A percentile compares a stretch with the other conserved stretches of the same genome.
phyloP scores from a whole-genome alignment of 2,888 invertebrate species.

The Parnassius apollo region DNA sequence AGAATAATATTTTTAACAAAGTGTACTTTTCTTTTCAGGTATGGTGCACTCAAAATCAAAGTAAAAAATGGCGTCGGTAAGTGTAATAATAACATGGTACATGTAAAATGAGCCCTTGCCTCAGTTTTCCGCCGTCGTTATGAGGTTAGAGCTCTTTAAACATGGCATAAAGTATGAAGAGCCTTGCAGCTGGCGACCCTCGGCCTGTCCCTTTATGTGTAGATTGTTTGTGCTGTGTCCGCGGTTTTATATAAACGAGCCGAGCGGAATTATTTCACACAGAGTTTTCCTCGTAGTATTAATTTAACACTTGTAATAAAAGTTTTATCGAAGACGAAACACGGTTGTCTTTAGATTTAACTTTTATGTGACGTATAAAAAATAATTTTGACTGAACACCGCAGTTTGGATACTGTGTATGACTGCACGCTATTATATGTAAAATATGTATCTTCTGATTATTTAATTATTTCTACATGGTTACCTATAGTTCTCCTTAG shows the following conservation, averaged over 20 bases:
- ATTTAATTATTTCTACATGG: too few relatives aligned
- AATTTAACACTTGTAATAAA: too few relatives aligned
- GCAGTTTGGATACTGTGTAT: too few relatives aligned
- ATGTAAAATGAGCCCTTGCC: slow-evolving; percentile 23
- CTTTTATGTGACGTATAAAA: too few relatives aligned
- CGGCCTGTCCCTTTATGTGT: slow-evolving; percentile 8
- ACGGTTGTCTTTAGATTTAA: too few relatives aligned
- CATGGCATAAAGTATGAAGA: slow-evolving; percentile 14
- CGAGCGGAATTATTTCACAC: too few relatives aligned
- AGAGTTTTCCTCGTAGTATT: too few relatives aligned
- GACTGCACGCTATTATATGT: too few relatives aligned
- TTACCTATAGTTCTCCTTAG: too few relatives aligned
- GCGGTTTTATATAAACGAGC: neutral
- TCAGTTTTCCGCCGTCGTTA: slow-evolving; percentile 11
- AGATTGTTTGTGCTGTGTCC: slow-evolving; percentile 11
- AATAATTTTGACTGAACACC: too few relatives aligned
- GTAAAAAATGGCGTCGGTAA: slow-evolving; percentile 20
- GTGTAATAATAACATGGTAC: slow-evolving; percentile 17
- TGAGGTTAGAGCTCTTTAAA: slow-evolving; percentile 24
- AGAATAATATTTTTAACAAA: slow-evolving; percentile 9
- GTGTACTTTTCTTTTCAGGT: slow-evolving; percentile 18
- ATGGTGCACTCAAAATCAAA: slow-evolving; percentile 8
- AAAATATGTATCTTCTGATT: too few relatives aligned
- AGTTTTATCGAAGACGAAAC: too few relatives aligned
- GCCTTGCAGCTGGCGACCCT: slow-evolving; percentile 3